Percentiles rank a stretch among this genome's conserved stretches.
Conservation (phyloP, 2,797 vertebrate species). For the Cryptoprocta ferox region DNA sequence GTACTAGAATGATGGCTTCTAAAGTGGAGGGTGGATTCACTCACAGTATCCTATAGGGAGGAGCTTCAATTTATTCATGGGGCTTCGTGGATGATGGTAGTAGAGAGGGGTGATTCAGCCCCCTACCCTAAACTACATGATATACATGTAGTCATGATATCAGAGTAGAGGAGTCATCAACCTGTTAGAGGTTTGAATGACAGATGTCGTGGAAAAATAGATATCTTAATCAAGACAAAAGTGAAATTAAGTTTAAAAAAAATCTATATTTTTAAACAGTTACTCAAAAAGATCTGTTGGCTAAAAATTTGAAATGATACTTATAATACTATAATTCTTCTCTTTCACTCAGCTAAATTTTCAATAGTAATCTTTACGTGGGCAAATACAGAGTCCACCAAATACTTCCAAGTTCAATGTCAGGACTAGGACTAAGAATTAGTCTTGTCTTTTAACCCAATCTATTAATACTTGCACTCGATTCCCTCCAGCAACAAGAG, state of each 20-base stretch:
- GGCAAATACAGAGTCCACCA: slow-evolving; percentile 12
- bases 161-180: slow-evolving; percentile 5
- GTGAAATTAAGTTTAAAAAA: slow-evolving; percentile 54
- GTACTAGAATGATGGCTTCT: not conserved
- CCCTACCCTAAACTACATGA: not conserved
- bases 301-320: slow-evolving; percentile 40
- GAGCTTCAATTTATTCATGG: not conserved
- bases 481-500: slow-evolving; percentile 53
- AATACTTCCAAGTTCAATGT: slow-evolving; percentile 53
- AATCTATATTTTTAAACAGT: slow-evolving; percentile 61
- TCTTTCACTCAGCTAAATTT: slow-evolving; percentile 39
- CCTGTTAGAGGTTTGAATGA: not conserved
- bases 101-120: not conserved
- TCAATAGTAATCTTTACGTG: slow-evolving; percentile 4
- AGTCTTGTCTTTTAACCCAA: slow-evolving; percentile 50
- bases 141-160: too few species aligned
- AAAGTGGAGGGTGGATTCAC: not conserved
- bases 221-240: slow-evolving; percentile 63
- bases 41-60: not conserved
- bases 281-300: slow-evolving; percentile 52
- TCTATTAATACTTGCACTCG: slow-evolving; percentile 58
- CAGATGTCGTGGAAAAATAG: slow-evolving; percentile 15
- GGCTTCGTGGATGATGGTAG: not conserved
- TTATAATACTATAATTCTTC: slow-evolving; percentile 42
- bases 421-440: slow-evolving; percentile 55